Evolutionary conservation across 1,140 invertebrate genomes (phyloP).

Genomic region (Anadara kagoshimensis): DNA sequence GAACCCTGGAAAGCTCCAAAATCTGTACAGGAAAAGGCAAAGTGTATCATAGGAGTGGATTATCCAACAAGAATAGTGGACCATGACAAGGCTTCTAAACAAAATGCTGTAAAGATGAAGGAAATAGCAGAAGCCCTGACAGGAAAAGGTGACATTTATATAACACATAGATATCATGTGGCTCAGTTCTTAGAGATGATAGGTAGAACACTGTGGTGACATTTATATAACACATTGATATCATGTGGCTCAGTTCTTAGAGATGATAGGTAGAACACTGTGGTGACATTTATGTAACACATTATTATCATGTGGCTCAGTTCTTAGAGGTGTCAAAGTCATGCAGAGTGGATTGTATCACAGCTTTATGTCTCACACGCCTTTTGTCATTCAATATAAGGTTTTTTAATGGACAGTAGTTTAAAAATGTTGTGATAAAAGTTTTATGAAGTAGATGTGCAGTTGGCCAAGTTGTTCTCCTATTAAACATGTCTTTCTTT

Average conservation of each 20-base stretch:
- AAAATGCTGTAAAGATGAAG: conserved; percentile 67
- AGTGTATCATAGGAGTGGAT: conserved; percentile 74
- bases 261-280: not conserved
- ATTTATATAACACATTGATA: not conserved
- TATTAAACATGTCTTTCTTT: too few relatives aligned
- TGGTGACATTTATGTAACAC: not conserved
- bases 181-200: not conserved
- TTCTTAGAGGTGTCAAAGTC: not conserved
- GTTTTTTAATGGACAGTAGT: too few relatives aligned
- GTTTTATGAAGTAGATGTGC: too few relatives aligned
- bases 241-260: not conserved
- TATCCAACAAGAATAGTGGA: conserved; percentile 75
- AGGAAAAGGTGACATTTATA: conserved; percentile 30
- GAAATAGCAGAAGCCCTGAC: conserved; percentile 46
- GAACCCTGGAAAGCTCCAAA: conserved; percentile 76
- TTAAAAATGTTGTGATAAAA: too few relatives aligned
- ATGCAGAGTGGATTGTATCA: not conserved
- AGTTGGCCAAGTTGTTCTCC: too few relatives aligned
- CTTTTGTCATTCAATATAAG: not conserved
- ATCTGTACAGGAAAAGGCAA: conserved; percentile 71
- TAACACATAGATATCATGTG: not conserved
- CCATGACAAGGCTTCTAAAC: conserved; percentile 68
- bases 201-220: too few relatives aligned
- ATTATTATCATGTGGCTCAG: not conserved
- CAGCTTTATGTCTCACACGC: not conserved